Evolutionary conservation across 2,113 vertebrate genomes (phyloP), one percentile per base, ranked within the genome.

Genomic region (Speoplatyrhinus poulsoni): DNA sequence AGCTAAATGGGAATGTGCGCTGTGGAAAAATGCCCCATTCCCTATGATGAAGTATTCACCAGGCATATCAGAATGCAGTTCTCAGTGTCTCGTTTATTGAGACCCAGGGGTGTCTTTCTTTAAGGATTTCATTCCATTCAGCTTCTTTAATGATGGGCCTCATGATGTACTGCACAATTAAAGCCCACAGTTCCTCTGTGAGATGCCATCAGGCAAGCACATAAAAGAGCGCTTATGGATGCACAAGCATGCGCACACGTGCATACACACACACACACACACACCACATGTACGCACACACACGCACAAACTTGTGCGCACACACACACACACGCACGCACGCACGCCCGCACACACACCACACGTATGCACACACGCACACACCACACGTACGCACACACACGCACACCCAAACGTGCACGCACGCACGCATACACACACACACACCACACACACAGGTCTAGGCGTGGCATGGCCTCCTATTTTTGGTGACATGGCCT

Each of bases 401-500:
- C 19, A 2, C 19, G 2, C 19, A 26, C 19, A 1, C 19, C 19
- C 19, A 19, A 1, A 19, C 19, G 10, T 36, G 54, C 41, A 49
- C 19, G 11, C 3, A 68, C 58, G 55, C 46, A 10, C 19, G 61
- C 16, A 32, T 8, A 47, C 6, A 62, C n/a, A 12, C 36, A 56
- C 17, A 12, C 32, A 79, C 32, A 55, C 69, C 56, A 26, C 58
- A 65, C 53, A 47, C 59, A 60, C 58, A 32, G 36, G 36, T 41
- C 36, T 41, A 5, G 36, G 36, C 3, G 3, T 41, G 36, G 36
- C 36, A 41, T 3, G 3, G 36, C 36, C 36, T 41, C 36, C 4
- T 41, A 8, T 88, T 83, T 87, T 80, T 67, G 62, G 69, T 59
- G 67, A 85, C 80, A 76, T 74, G 73, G 84, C 73, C 83, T 75